Evolutionary conservation across 2,888 invertebrate genomes (phyloP), one percentile per base, ranked within the genome.

Genomic region (Biston betularia): DNA sequence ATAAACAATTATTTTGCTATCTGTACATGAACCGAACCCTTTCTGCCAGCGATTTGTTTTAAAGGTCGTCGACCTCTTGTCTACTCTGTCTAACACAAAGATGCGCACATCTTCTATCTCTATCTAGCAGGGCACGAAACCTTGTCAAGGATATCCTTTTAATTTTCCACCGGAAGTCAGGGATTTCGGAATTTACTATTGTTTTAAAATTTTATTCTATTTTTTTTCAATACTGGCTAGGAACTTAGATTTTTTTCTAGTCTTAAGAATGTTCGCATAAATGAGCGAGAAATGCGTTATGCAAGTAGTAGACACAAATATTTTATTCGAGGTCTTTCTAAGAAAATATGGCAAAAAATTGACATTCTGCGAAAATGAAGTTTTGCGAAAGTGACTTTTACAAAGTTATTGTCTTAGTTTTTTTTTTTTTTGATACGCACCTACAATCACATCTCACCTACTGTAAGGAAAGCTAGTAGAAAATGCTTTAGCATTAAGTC

Each of bases 41-140:
- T 89, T 87, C 87, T 88, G 87, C 88, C 84, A 84, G 83, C 93
- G 92, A 92, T 93, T 92, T 92, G 93, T 92, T 93, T 92, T 89
- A 93, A 89, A 90, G 93, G 93, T 93, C 93, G 85, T 92, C 90
- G 90, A 86, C 92, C 92, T 87, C 84, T 71, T 74, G 76, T 82
- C 77, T 68, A 90, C 90, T 78, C 84, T 77, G 74, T 90, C 85
- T 73, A 70, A 69, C 86, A 76, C 74, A 75, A 77, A 72, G 69
- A 68, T 78, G 79, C 73, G 76, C 77, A 71, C 77, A 85, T 86
- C 75, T 71, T 74, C 67, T 71, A 64, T 89, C 89, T 76, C 85
- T 42, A 69, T 89, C 85, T 62, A 77, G 80, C 81, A 82, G 90
- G 89, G 86, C 87, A 86, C 87, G 87, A 87, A 89, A 89, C 85